phyloP scores from a whole-genome alignment of 2,888 invertebrate genomes.

The Dolichomitus sp. region DNA sequence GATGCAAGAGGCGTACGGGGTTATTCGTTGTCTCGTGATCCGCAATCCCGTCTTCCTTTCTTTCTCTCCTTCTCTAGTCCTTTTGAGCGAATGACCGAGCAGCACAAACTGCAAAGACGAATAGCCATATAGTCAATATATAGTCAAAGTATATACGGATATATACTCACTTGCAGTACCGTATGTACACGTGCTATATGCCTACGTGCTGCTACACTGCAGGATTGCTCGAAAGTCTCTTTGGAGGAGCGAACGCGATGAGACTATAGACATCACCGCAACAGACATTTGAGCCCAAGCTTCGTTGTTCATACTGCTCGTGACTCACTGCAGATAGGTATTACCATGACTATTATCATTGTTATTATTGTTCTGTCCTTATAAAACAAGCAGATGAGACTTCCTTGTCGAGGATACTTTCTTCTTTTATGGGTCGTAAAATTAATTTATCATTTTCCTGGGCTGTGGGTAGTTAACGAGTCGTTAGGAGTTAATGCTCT shows the following conservation, averaged over 20 bases:
- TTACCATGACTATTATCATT: slow-evolving; percentile 21
- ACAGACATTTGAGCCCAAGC: slow-evolving; percentile 45
- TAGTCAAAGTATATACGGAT: slow-evolving; percentile 11
- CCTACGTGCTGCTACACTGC: slow-evolving; percentile 52
- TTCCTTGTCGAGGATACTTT: slow-evolving; percentile 19
- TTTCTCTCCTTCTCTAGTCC: slow-evolving; percentile 22
- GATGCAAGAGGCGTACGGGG: slow-evolving; percentile 19
- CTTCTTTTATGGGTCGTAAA: slow-evolving; percentile 16
- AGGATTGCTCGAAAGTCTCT: slow-evolving; percentile 54
- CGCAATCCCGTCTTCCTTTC: slow-evolving; percentile 33
- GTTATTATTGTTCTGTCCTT: slow-evolving; percentile 10
- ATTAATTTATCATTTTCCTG: background rate
- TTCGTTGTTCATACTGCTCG: slow-evolving; percentile 30
- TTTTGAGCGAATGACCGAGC: slow-evolving; percentile 48
- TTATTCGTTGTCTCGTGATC: slow-evolving; percentile 58
- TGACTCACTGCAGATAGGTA: slow-evolving; percentile 19
- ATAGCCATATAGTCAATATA: slow-evolving; percentile 40
- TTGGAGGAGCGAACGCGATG: slow-evolving; percentile 19
- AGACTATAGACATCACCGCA: slow-evolving; percentile 18
- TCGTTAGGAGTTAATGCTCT: slow-evolving; percentile 22
- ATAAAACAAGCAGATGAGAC: background rate
- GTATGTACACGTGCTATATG: slow-evolving; percentile 27
- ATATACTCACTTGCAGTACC: background rate
- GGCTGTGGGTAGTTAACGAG: slow-evolving; percentile 3
- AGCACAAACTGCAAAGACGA: slow-evolving; percentile 51